Conservation (phyloP, 2,113 vertebrate genomes). For the Odontophorus gujanensis region DNA sequence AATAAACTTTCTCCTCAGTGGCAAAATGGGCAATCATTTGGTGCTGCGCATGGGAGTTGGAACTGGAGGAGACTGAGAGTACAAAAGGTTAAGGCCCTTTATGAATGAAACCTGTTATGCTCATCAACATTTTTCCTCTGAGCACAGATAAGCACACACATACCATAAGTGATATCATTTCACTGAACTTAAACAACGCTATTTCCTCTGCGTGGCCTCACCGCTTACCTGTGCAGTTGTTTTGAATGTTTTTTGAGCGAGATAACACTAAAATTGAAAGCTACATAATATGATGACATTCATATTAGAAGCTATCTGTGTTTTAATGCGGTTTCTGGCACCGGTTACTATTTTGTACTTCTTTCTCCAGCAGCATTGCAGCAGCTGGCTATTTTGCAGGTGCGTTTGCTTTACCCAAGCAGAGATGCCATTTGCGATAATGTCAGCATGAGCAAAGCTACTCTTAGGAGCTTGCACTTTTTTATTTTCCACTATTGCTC, state of each 20-base stretch:
- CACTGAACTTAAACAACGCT: slow-evolving; percentile 21
- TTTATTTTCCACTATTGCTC: neutral
- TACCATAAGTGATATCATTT: slow-evolving; percentile 49
- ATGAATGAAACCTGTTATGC: slow-evolving; percentile 2
- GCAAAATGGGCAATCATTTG: neutral
- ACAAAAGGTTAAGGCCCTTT: neutral
- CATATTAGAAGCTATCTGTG: slow-evolving; percentile 10
- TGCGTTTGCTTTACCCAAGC: neutral
- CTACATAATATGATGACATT: neutral
- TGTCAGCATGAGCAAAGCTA: slow-evolving; percentile 8
- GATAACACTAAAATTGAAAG: slow-evolving; percentile 72
- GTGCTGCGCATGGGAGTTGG: fast-evolving
- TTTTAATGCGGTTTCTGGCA: slow-evolving; percentile 49
- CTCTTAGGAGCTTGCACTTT: neutral
- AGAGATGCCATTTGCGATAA: slow-evolving; percentile 20
- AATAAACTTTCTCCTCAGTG: neutral
- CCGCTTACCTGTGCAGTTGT: slow-evolving; percentile 47
- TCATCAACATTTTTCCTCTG: neutral
- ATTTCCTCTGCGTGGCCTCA: slow-evolving; percentile 2
- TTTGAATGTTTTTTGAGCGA: slow-evolving; percentile 35
- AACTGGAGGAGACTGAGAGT: neutral
- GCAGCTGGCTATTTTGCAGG: neutral
- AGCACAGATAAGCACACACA: neutral
- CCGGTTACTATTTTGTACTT: neutral
- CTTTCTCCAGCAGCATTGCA: slow-evolving; percentile 27